Evolutionary conservation across 2,797 vertebrate genomes (phyloP), one percentile per base, ranked within the genome.

Genomic region (Microhierax caerulescens): DNA sequence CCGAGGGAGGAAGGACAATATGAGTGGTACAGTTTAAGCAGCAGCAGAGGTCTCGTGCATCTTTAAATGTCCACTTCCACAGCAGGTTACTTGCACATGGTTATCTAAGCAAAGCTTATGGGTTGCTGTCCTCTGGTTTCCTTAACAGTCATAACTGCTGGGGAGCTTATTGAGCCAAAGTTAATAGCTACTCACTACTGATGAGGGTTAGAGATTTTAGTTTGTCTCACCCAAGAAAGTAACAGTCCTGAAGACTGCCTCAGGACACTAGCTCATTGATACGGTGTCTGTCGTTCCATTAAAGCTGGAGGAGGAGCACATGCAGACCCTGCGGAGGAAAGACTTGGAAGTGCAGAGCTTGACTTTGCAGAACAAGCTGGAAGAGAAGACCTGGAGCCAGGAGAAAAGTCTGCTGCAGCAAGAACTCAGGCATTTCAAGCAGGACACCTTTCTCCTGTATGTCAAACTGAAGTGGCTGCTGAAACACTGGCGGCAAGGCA

Each of bases 391-490:
- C 59, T 99, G 99, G 99, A 97, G 97, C 32, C 99, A 99, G 93
- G 99, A 99, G 98, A 98, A 98, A 95, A 98, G 95, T 8, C 50
- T 98, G 72, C 97, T 99, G 93, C 99, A 99, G 63, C 99, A 99
- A 76, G 99, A 99, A 95, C 97, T 99, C 59, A 98, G 98, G 23
- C 98, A 99, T 96, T 99, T 99, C 98, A 98, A 98, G 95, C 99
- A 99, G 93, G 99, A 99, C 98, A 98, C 98, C 54, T 98, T 99
- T 97, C 98, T 99, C 63, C 98, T 99, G 90, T 99, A 99, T 73
- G 98, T 99, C 97, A 99, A 99, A 97, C 98, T 99, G 88, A 98
- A 99, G 91, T 99, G 99, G 98, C 98, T 99, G 95, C 98, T 99
- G 30, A 98, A 98, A 88, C 99, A 99, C 94, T 99, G 99, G 99